Conservation (phyloP, 2,797 vertebrate species). For the Carcharodon carcharias region DNA sequence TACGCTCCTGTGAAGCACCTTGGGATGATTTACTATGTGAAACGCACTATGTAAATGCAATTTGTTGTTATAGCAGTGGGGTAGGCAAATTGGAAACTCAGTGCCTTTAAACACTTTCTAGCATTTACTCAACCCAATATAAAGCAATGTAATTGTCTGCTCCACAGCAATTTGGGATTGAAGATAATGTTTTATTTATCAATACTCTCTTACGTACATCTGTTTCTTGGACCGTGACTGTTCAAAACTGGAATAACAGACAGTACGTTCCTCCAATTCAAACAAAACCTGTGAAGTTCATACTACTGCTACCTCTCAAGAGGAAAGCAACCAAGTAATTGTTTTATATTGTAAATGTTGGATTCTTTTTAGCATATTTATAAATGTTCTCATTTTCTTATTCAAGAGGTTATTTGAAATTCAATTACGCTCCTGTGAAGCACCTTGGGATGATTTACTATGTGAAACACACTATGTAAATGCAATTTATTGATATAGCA, state of each 20-base stretch:
- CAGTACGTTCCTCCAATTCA: not conserved
- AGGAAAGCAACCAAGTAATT: not conserved
- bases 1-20: not conserved
- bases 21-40: not conserved
- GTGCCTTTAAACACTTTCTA: not conserved
- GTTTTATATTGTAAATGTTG: not conserved
- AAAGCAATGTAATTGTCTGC: not conserved
- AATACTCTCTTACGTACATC: slow-evolving; percentile 7
- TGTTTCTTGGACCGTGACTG: not conserved
- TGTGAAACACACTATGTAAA: not conserved
- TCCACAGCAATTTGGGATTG: not conserved
- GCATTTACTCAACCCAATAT: not conserved
- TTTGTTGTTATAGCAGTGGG: not conserved
- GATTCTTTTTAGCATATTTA: not conserved
- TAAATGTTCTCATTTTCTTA: slow-evolving; percentile 5
- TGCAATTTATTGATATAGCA: not conserved
- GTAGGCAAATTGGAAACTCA: not conserved
- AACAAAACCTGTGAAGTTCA: not conserved
- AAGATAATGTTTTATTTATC: slow-evolving; percentile 32
- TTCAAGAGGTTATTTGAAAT: not conserved
- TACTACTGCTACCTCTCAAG: not conserved
- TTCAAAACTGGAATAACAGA: not conserved
- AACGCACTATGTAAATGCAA: not conserved
- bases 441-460: not conserved
- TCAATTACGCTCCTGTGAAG: not conserved